phyloP scores from a whole-genome alignment of 2,113 vertebrate genomes.

The Seriola quinqueradiata region DNA sequence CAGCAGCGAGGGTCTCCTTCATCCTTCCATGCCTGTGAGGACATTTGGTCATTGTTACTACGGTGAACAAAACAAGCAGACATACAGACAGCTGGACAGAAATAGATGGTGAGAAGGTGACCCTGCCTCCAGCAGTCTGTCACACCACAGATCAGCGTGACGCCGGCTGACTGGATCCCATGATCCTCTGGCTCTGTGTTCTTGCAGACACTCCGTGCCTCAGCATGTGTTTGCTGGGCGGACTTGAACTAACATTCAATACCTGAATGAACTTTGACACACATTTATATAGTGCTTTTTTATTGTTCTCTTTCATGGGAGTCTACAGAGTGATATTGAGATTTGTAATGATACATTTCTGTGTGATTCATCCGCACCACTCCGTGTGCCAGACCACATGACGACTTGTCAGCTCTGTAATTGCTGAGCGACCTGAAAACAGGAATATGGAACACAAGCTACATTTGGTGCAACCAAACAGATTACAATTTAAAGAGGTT shows the following conservation, averaged over 20 bases:
- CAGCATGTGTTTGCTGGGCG: neutral
- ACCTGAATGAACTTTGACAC: slow-evolving; percentile 37
- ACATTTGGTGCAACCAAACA: too few species aligned
- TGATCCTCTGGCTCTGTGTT: slow-evolving; percentile 33
- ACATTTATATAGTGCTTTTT: neutral
- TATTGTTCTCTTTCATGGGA: neutral
- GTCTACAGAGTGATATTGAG: too few species aligned
- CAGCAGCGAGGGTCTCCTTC: neutral
- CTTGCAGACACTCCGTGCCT: slow-evolving; percentile 4
- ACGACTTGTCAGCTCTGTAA: too few species aligned
- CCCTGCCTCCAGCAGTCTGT: slow-evolving; percentile 57
- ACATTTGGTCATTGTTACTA: neutral
- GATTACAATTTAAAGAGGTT: neutral
- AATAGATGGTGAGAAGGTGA: slow-evolving; percentile 65
- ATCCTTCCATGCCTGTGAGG: neutral
- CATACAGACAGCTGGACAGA: slow-evolving; percentile 33
- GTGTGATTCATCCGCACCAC: too few species aligned
- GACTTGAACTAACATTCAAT: neutral
- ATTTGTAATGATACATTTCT: too few species aligned
- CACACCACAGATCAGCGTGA: slow-evolving; percentile 54
- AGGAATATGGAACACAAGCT: too few species aligned
- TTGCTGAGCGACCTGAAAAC: neutral
- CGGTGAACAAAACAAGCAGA: slow-evolving; percentile 25
- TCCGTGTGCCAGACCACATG: too few species aligned
- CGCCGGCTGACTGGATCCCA: slow-evolving; percentile 5